Evolutionary conservation across 1,140 invertebrate genomes (phyloP).

Genomic region (Paramacrobiotus metropolitanus): DNA sequence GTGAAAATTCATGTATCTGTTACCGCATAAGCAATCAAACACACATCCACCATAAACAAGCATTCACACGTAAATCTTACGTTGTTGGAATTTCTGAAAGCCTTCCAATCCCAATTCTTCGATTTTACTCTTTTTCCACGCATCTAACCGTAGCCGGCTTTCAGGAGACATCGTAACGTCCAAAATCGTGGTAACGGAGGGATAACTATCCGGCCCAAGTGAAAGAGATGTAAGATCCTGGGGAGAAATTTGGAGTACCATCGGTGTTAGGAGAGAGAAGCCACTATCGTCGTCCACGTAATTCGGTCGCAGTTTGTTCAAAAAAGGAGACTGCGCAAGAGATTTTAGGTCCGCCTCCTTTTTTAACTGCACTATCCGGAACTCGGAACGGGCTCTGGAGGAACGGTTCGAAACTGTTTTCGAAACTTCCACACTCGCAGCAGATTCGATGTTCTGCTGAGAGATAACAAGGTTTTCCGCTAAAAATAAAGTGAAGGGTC

Average conservation of each 20-base stretch:
- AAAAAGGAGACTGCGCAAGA: background rate
- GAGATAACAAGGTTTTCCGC: too few relatives aligned
- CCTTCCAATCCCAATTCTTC: background rate
- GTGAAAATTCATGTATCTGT: too few relatives aligned
- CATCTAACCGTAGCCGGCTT: background rate
- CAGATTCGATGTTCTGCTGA: too few relatives aligned
- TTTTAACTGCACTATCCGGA: background rate
- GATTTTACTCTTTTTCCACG: background rate
- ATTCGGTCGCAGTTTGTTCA: slow-evolving; percentile 1
- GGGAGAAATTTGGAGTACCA: background rate
- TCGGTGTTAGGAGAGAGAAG: background rate
- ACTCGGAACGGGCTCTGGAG: too few relatives aligned
- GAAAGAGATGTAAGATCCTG: background rate
- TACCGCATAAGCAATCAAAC: too few relatives aligned
- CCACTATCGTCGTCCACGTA: background rate
- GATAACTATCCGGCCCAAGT: background rate
- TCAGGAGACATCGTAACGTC: background rate
- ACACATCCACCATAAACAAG: background rate
- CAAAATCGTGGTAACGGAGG: background rate
- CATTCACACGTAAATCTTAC: background rate
- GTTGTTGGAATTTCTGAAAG: background rate
- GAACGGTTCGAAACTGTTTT: too few relatives aligned
- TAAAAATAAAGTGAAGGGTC: too few relatives aligned
- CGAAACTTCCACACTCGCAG: too few relatives aligned
- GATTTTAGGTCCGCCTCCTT: background rate